These are phyloP conservation scores for Scotopteryx bipunctaria DNA, from an alignment of 2,888 invertebrate species.

Conservation along the genomic window DNA sequence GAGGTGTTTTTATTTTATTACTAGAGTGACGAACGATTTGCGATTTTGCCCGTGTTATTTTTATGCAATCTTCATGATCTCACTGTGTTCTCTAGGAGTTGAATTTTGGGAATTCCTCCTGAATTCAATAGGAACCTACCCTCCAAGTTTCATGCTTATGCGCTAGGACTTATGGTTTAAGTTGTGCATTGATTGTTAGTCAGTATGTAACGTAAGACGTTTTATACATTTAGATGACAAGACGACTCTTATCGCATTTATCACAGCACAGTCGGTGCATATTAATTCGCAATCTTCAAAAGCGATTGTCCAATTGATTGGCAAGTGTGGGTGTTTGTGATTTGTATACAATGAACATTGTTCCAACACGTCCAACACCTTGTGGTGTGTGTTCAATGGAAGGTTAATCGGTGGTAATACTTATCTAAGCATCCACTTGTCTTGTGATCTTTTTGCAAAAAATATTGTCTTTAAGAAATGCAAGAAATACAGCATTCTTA, in stretches of 20 bases:
- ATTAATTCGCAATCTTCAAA: conserved; percentile 37
- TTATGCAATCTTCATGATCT: too few relatives aligned
- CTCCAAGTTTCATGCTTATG: too few relatives aligned
- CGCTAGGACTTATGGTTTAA: too few relatives aligned
- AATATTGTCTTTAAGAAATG: too few relatives aligned
- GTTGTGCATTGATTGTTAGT: too few relatives aligned
- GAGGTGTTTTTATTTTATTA: background rate
- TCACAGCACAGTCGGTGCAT: conserved; percentile 25
- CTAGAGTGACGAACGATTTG: too few relatives aligned
- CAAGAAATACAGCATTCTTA: too few relatives aligned
- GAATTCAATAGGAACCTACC: too few relatives aligned
- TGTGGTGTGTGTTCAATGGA: conserved; percentile 34
- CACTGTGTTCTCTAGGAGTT: too few relatives aligned
- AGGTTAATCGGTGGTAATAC: conserved; percentile 54
- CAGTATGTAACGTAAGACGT: too few relatives aligned
- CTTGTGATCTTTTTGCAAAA: background rate
- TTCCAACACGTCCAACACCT: conserved; percentile 48
- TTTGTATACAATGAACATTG: conserved; percentile 83
- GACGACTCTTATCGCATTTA: conserved; percentile 35
- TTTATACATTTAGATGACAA: conserved; percentile 30
- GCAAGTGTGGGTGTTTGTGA: conserved; percentile 47
- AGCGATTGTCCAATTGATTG: conserved; percentile 38
- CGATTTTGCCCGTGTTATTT: too few relatives aligned
- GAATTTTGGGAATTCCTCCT: too few relatives aligned
- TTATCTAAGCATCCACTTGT: conserved; percentile 1